Percentiles rank a stretch among this genome's conserved stretches.
Evolutionary conservation across 1,140 invertebrate species (phyloP).

Genomic region (Lanistes nyassanus): DNA sequence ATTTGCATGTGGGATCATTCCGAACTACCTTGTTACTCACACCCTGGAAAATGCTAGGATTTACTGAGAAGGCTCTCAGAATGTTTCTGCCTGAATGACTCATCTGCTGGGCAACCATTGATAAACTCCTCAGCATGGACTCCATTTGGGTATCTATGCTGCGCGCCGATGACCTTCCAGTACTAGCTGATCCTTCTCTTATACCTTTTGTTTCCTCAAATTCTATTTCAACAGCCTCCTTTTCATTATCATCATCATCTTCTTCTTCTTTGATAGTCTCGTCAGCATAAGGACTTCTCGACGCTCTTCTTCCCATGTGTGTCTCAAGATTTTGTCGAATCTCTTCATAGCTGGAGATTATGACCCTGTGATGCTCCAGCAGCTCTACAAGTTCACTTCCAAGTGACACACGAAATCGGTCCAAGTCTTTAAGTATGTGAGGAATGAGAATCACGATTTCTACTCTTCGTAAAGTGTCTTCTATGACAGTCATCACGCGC

Average conservation of each 20-base stretch:
- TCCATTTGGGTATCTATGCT: conserved; percentile 52
- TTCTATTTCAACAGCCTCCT: background rate
- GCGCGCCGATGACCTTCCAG: background rate
- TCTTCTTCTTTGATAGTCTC: conserved; percentile 18
- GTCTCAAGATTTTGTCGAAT: conserved; percentile 49
- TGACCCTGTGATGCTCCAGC: conserved; percentile 55
- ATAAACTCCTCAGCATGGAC: conserved; percentile 49
- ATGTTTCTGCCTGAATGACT: conserved; percentile 61
- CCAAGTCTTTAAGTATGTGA: conserved; percentile 57
- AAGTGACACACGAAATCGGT: conserved; percentile 54
- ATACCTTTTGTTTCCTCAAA: conserved; percentile 3
- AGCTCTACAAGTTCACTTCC: conserved; percentile 52
- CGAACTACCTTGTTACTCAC: conserved; percentile 35
- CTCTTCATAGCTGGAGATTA: conserved; percentile 56
- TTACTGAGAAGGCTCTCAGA: conserved; percentile 54
- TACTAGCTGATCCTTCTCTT: conserved; percentile 11
- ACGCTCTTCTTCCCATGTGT: conserved; percentile 39
- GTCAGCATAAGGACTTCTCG: conserved; percentile 2
- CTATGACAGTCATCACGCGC: conserved; percentile 65
- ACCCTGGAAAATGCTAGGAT: conserved; percentile 54
- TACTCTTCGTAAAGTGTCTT: conserved; percentile 57
- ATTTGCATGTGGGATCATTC: conserved; percentile 22
- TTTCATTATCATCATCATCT: conserved; percentile 1
- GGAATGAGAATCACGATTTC: conserved; percentile 62
- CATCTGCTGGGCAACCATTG: conserved; percentile 56